phyloP scores from a whole-genome alignment of 2,888 invertebrate genomes.

The Eledone cirrhosa region DNA sequence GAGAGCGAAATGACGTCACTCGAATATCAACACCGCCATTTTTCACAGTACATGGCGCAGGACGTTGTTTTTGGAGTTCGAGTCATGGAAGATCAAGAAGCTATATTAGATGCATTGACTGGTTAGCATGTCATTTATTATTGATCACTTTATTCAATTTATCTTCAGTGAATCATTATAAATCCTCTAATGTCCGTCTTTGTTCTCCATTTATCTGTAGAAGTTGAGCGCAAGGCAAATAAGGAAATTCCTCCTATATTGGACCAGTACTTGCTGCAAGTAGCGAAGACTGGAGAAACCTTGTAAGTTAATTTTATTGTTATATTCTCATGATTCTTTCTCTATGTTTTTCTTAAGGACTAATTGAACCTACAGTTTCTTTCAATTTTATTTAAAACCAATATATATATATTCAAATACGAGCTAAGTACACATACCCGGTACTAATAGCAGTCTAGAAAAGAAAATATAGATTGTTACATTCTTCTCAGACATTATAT shows the following conservation, averaged over 20 bases:
- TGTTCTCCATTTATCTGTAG: constrained; percentile 40
- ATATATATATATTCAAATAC: too few relatives aligned
- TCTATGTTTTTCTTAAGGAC: too few relatives aligned
- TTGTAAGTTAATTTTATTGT: constrained; percentile 68
- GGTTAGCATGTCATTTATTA: constrained; percentile 39
- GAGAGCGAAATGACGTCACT: constrained; percentile 28
- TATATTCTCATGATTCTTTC: not conserved
- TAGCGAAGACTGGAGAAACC: constrained; percentile 93
- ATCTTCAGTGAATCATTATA: too few relatives aligned
- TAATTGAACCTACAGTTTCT: too few relatives aligned
- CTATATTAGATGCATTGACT: constrained; percentile 55
- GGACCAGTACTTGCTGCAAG: constrained; percentile 87
- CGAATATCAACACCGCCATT: constrained; percentile 18
- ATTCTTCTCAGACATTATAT: too few relatives aligned
- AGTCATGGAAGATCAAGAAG: constrained; percentile 61
- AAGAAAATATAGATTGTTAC: too few relatives aligned
- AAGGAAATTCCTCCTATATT: constrained; percentile 87
- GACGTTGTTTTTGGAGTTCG: not conserved
- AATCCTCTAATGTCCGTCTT: not conserved
- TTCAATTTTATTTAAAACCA: too few relatives aligned
- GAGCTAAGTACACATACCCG: too few relatives aligned
- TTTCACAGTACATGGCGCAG: constrained; percentile 26
- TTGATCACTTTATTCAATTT: too few relatives aligned
- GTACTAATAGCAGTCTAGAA: too few relatives aligned
- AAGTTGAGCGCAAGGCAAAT: constrained; percentile 74